Base-by-base conservation (phyloP, 2,797 vertebrate genomes). In the Avahi laniger region DNA sequence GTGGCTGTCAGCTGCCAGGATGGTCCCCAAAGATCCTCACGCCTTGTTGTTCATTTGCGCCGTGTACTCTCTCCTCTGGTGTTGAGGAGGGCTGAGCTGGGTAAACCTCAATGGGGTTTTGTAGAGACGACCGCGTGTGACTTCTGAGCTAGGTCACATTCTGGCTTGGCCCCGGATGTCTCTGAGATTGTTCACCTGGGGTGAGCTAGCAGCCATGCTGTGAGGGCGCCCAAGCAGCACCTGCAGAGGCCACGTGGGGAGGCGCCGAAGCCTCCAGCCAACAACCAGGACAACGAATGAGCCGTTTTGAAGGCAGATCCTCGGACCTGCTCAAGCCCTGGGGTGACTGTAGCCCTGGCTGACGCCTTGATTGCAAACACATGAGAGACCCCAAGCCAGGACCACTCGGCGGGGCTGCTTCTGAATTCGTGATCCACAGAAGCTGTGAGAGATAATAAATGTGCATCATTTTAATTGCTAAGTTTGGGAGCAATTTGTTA, bases 401-500 rank as follows among this genome's bases (percentile, higher is more conserved):
- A 17, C 63, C 33, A 24, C 48, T 28, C 28, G 1, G 15, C 28
- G 10, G 20, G 43, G 33, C 14, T 24, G 33, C 61, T 78, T 52
- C 57, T 15, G 20, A 70, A 82, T 9, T 3, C 63, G 5, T 9
- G 43, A 17, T 11, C 38, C 46, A 9, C 50, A 65, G 91, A 70
- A 33, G 91, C n/a, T 9, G 54, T 1, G 70, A 5, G 52, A 1
- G 26, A 92, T 67, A 72, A 84, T 33, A 70, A 43, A 59, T 59
- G 76, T 43, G 38, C 5, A 14, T 30, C 52, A 4, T 46, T 70
- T 63, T 87, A 89, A 93, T 87, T 70, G 80, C 89, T 22, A 50
- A 69, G 81, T 87, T 91, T 63, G 70, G 89, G 46, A 67, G n/a
- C 38, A 54, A 95, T 92, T 52, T 80, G 70, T 87, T 69, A 83